Conservation (phyloP, 2,797 vertebrate species). For the Glossophaga mutica region DNA sequence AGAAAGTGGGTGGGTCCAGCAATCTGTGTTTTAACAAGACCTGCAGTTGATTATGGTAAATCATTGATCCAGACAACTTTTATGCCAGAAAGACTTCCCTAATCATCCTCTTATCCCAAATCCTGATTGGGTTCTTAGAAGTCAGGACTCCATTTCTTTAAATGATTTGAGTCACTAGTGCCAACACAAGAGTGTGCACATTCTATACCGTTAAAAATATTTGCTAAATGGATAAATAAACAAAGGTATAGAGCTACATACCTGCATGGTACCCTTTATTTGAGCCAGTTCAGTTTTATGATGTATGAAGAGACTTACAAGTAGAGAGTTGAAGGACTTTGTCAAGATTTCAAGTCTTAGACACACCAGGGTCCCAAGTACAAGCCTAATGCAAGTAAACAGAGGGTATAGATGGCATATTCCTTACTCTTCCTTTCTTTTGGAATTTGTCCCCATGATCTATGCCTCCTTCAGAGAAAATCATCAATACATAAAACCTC, state of each 20-base stretch:
- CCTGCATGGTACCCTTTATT: not conserved
- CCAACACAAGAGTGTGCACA: not conserved
- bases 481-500: not conserved
- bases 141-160: not conserved
- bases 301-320: not conserved
- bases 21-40: not conserved
- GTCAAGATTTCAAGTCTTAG: not conserved
- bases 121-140: not conserved
- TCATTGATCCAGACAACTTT: not conserved
- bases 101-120: not conserved
- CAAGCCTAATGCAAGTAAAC: not conserved
- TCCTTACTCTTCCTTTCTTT: not conserved
- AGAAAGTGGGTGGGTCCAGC: not conserved
- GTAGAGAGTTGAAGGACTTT: not conserved
- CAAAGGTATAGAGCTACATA: not conserved
- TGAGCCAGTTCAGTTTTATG: not conserved
- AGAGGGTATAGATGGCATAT: not conserved
- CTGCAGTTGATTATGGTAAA: not conserved
- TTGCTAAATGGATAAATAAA: not conserved
- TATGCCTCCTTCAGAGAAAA: slow-evolving; percentile 25
- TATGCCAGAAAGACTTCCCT: not conserved
- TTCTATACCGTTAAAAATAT: not conserved
- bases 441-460: not conserved
- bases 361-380: not conserved
- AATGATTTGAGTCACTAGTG: not conserved